Percentiles rank a stretch among this genome's conserved stretches.
Evolutionary conservation across 1,140 invertebrate genomes (phyloP).

Genomic region (Macrocentrus cingulum): DNA sequence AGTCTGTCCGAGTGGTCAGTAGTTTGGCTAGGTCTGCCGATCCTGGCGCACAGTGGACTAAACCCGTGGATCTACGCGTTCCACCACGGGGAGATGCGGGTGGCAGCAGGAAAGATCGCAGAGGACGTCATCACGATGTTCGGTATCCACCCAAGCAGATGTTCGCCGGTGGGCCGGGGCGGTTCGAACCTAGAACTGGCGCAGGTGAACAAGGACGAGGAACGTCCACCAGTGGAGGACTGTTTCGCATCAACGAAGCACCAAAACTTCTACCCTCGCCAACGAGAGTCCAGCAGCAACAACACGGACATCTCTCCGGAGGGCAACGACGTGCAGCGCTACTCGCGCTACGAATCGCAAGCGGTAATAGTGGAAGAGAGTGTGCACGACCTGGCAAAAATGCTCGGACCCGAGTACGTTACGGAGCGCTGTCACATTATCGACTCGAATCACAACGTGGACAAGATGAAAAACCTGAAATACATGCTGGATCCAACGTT

Average conservation of each 20-base stretch:
- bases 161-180: constrained; percentile 43
- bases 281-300: constrained; percentile 38
- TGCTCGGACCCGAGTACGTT: constrained; percentile 50
- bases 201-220: constrained; percentile 44
- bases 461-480: constrained; percentile 51
- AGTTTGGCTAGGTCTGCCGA: constrained; percentile 63
- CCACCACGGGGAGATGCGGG: constrained; percentile 66
- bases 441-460: constrained; percentile 52
- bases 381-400: constrained; percentile 49
- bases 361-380: constrained; percentile 46
- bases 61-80: constrained; percentile 74
- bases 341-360: constrained; percentile 18
- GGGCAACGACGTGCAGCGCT: constrained; percentile 26
- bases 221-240: constrained; percentile 41
- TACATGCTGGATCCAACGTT: constrained; percentile 52
- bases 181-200: constrained; percentile 46
- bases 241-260: constrained; percentile 46
- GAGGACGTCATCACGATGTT: constrained; percentile 57
- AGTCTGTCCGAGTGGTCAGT: constrained; percentile 60
- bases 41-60: constrained; percentile 63
- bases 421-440: constrained; percentile 48
- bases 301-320: constrained; percentile 46
- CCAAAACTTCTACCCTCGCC: constrained; percentile 36
- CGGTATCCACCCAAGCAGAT: constrained; percentile 54
- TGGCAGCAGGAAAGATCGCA: constrained; percentile 63